Evolutionary conservation across 2,113 vertebrate genomes (phyloP).

Genomic region (Callithrix jacchus): DNA sequence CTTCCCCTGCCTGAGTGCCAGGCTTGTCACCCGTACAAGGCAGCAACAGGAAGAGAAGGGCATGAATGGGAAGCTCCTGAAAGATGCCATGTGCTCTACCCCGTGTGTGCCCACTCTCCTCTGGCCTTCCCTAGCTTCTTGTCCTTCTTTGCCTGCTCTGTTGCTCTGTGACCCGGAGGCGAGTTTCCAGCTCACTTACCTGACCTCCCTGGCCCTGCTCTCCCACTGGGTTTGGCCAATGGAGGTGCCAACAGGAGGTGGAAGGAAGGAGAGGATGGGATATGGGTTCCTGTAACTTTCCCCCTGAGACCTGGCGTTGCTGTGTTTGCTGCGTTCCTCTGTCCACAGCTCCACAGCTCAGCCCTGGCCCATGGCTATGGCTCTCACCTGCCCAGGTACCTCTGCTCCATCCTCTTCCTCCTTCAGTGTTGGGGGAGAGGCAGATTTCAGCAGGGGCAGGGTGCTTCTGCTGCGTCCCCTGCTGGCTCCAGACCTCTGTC

Average conservation of each 20-base stretch:
- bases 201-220: neutral
- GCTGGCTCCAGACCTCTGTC: fast-evolving
- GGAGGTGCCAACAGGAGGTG: neutral
- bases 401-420: neutral
- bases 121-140: neutral
- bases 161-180: neutral
- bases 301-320: neutral
- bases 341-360: fast-evolving
- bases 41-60: neutral
- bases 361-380: neutral
- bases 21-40: neutral
- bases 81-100: neutral
- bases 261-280: neutral
- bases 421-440: neutral
- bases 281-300: neutral
- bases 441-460: fast-evolving
- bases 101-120: neutral
- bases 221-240: neutral
- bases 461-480: fast-evolving
- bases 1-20: neutral
- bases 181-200: neutral
- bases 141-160: neutral
- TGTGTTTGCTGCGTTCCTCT: neutral
- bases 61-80: fast-evolving
- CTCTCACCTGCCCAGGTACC: neutral